These are phyloP conservation scores for Pogonomyrmex barbatus DNA, from an alignment of 1,140 invertebrate species.

Conservation along the genomic window DNA sequence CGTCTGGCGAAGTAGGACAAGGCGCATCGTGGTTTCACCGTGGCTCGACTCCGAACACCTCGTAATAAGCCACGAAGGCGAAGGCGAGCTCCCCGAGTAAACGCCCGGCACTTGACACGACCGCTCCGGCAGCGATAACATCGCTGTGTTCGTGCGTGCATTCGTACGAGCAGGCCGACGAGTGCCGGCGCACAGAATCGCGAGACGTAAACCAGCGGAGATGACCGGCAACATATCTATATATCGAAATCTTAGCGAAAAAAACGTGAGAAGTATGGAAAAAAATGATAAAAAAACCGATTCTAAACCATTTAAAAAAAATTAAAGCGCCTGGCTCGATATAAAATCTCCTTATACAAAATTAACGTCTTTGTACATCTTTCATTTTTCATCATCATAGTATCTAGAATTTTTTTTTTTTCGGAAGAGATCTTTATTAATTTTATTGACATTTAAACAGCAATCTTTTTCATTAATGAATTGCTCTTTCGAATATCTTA, in stretches of 20 bases:
- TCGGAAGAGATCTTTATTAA: too few relatives aligned
- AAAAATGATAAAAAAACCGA: neutral
- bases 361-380: neutral
- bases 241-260: neutral
- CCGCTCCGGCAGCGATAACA: conserved; percentile 46
- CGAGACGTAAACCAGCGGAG: neutral
- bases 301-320: neutral
- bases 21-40: conserved; percentile 66
- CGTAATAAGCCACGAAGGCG: conserved; percentile 69
- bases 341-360: neutral
- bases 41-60: conserved; percentile 48
- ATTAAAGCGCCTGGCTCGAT: neutral
- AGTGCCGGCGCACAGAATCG: conserved; percentile 5
- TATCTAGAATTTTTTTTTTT: too few relatives aligned
- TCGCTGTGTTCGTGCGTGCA: conserved; percentile 24
- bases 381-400: neutral
- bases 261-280: neutral
- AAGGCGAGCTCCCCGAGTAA: conserved; percentile 61
- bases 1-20: conserved; percentile 71
- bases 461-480: too few relatives aligned
- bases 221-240: neutral
- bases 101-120: conserved; percentile 68
- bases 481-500: too few relatives aligned
- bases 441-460: too few relatives aligned
- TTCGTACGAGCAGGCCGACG: conserved; percentile 7